phyloP scores from a whole-genome alignment of 2,888 invertebrate genomes.

The Melipona beecheii region DNA sequence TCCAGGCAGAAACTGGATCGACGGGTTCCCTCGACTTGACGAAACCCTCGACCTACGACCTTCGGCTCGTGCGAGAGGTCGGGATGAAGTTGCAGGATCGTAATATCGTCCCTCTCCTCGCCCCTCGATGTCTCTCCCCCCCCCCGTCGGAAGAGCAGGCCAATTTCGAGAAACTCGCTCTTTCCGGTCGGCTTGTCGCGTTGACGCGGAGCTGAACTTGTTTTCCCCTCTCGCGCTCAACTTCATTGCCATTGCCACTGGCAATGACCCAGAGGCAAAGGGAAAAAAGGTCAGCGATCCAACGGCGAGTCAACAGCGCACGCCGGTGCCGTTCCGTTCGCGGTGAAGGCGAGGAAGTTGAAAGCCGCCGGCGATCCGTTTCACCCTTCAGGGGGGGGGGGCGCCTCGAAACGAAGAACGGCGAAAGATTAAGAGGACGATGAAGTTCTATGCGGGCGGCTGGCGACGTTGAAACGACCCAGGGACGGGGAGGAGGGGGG shows the following conservation, averaged over 20 bases:
- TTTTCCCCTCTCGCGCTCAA: background rate
- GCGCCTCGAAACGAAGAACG: background rate
- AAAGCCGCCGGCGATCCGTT: background rate
- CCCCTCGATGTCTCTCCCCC: constrained; percentile 12
- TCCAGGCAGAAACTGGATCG: constrained; percentile 76
- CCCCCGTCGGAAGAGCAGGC: constrained; percentile 36
- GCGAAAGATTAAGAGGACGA: constrained; percentile 15
- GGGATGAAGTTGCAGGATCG: constrained; percentile 66
- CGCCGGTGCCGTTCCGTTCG: no score
- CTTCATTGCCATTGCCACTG: constrained; percentile 8
- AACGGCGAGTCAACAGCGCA: background rate
- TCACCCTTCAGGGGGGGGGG: background rate
- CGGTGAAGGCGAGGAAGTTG: background rate
- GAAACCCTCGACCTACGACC: constrained; percentile 77
- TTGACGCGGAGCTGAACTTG: no score
- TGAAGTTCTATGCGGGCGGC: background rate
- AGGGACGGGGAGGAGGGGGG: background rate
- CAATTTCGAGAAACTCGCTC: constrained; percentile 34
- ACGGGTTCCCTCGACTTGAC: constrained; percentile 77
- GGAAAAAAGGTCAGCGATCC: background rate
- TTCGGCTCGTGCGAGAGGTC: constrained; percentile 64
- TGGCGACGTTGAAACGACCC: background rate
- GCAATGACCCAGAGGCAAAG: background rate
- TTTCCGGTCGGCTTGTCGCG: constrained; percentile 1
- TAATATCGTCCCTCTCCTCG: constrained; percentile 43